phyloP scores from a whole-genome alignment of 1,140 invertebrate genomes.

The Alviniconcha marisindica region DNA sequence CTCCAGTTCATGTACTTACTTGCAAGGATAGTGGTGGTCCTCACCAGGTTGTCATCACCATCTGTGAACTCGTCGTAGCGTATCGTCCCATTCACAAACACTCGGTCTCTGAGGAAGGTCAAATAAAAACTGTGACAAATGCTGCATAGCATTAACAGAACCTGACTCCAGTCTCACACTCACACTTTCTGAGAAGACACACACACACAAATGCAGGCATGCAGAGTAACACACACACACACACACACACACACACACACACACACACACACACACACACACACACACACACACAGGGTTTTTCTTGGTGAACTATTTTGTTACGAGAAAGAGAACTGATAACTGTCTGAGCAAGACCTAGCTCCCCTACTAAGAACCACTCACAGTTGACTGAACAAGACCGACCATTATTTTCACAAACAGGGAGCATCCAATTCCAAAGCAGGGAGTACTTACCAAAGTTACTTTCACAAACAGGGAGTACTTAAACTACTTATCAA shows the following conservation, averaged over 20 bases:
- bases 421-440: no score
- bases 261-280: not conserved
- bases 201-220: not conserved
- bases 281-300: not conserved
- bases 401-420: no score
- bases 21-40: slow-evolving; percentile 87
- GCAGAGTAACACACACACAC: not conserved
- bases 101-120: slow-evolving; percentile 81
- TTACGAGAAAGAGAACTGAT: no score
- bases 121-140: not conserved
- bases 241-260: not conserved
- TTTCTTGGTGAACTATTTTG: no score
- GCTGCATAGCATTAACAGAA: no score
- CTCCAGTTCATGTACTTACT: slow-evolving; percentile 56
- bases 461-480: not conserved
- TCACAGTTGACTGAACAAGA: no score
- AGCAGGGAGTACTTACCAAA: no score
- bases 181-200: not conserved
- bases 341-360: no score
- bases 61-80: slow-evolving; percentile 91
- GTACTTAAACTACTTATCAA: not conserved
- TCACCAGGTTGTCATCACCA: slow-evolving; percentile 83
- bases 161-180: not conserved
- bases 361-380: no score
- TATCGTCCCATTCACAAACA: slow-evolving; percentile 88